Evolutionary conservation across 2,888 invertebrate species (phyloP).

Genomic region (Serripes groenlandicus): DNA sequence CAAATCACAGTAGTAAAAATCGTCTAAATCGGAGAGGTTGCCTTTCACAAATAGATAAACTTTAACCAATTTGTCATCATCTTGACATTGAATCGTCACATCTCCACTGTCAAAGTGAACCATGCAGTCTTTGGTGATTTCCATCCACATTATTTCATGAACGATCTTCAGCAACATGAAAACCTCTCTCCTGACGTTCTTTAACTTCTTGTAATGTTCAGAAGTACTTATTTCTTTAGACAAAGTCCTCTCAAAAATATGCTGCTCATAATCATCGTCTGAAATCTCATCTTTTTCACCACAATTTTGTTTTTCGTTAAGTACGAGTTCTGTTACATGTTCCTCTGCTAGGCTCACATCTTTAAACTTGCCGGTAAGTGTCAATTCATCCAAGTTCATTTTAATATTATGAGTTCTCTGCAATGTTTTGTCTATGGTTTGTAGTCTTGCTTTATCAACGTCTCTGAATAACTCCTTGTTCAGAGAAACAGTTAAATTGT

Average conservation of each 20-base stretch:
- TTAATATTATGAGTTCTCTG: neutral
- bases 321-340: neutral
- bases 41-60: neutral
- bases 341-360: neutral
- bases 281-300: neutral
- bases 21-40: neutral
- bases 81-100: neutral
- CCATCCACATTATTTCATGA: neutral
- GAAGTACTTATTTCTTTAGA: neutral
- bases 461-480: neutral
- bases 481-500: constrained; percentile 1
- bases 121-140: neutral
- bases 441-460: neutral
- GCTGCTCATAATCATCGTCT: neutral
- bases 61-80: neutral
- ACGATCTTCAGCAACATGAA: neutral
- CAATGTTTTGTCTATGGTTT: neutral
- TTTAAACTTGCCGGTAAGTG: neutral
- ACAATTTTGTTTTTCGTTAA: too few relatives aligned
- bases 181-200: constrained; percentile 1
- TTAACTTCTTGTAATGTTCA: neutral
- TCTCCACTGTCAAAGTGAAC: neutral
- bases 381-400: neutral
- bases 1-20: neutral
- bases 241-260: neutral